phyloP scores from a whole-genome alignment of 2,797 vertebrate species.

The Karalla daura region DNA sequence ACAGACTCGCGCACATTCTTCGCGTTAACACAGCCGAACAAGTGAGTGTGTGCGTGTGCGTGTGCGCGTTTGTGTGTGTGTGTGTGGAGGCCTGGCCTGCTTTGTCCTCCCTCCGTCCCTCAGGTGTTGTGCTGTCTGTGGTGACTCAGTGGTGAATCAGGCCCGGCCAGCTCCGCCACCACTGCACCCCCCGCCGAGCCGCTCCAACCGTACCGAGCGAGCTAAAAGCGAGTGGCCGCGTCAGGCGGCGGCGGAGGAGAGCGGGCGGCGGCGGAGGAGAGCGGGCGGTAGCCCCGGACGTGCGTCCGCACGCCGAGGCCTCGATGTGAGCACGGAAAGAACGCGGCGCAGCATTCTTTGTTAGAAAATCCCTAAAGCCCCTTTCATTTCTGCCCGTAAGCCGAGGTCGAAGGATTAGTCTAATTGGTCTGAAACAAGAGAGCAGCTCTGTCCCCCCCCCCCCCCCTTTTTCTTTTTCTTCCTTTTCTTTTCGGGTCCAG shows the following conservation, averaged over 20 bases:
- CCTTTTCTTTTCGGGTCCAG: conserved; percentile 42
- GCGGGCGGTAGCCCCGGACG: neutral
- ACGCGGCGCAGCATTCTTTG: conserved; percentile 70
- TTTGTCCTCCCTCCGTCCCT: conserved; percentile 39
- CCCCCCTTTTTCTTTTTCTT: too few species aligned
- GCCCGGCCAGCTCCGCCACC: conserved; percentile 51
- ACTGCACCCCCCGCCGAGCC: conserved; percentile 49
- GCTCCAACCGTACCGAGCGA: conserved; percentile 26
- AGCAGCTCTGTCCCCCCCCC: conserved; percentile 56
- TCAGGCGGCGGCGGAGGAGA: conserved; percentile 57
- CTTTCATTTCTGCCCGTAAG: conserved; percentile 73
- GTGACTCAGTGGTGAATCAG: conserved; percentile 67
- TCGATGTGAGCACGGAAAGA: conserved; percentile 59
- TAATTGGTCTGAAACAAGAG: conserved; percentile 77
- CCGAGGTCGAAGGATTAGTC: conserved; percentile 74
- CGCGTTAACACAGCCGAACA: too few species aligned
- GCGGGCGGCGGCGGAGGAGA: conserved; percentile 10
- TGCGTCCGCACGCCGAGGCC: conserved; percentile 6
- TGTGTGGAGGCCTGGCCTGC: conserved; percentile 26
- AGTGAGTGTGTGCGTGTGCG: too few species aligned
- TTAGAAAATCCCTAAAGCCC: conserved; percentile 77
- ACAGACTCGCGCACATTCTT: too few species aligned
- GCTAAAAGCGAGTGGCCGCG: conserved; percentile 6
- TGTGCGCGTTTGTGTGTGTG: conserved; percentile 18
- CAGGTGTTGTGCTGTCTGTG: conserved; percentile 67